phyloP scores from a whole-genome alignment of 2,113 vertebrate genomes.

The Indicator maculatus region DNA sequence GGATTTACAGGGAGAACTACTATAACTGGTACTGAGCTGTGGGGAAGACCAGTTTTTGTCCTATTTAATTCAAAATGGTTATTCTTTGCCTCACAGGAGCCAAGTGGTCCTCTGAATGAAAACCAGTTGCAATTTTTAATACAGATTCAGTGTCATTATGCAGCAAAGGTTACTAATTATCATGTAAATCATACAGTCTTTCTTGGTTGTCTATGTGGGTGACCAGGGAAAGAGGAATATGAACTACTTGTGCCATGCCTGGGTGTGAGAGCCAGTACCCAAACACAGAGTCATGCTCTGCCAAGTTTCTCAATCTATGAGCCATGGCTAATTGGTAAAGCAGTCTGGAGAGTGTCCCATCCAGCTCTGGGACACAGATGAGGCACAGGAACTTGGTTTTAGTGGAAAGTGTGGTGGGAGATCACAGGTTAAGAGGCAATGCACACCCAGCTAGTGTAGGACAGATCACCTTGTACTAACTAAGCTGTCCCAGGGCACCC shows the following conservation, averaged over 20 bases:
- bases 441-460: rapidly evolving
- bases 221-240: neutral
- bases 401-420: neutral
- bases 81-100: neutral
- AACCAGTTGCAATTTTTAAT: neutral
- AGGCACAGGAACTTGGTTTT: rapidly evolving
- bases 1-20: neutral
- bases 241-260: neutral
- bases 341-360: neutral
- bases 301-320: neutral
- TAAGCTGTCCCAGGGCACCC: neutral
- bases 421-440: neutral
- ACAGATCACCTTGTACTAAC: neutral
- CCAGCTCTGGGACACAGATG: neutral
- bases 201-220: neutral
- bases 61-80: neutral
- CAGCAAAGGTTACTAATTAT: neutral
- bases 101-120: neutral
- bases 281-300: neutral
- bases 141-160: rapidly evolving
- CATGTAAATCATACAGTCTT: neutral
- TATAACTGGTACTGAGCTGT: neutral
- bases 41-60: neutral
- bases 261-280: neutral
- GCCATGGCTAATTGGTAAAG: neutral